These are phyloP conservation scores for Ganaspis sp. DNA, from an alignment of 1,140 invertebrate species.

Conservation along the genomic window DNA sequence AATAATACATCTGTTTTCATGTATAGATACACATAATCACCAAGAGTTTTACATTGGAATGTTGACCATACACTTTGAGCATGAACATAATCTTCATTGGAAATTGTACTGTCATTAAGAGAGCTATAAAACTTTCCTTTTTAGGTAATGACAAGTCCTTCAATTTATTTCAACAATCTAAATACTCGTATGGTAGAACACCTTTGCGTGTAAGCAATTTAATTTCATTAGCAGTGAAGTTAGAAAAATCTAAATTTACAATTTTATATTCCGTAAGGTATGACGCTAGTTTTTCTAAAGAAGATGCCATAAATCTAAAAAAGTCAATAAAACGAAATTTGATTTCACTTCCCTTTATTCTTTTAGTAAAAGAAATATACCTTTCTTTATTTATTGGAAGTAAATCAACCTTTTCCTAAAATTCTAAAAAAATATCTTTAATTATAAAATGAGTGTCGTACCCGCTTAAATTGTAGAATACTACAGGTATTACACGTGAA, in stretches of 20 bases:
- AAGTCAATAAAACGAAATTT: conserved; percentile 56
- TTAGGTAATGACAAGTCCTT: conserved; percentile 58
- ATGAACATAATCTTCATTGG: conserved; percentile 67
- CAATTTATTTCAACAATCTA: conserved; percentile 56
- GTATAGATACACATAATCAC: conserved; percentile 64
- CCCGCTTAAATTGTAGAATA: conserved; percentile 44
- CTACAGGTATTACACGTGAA: conserved; percentile 40
- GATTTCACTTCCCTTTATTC: conserved; percentile 38
- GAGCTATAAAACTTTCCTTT: conserved; percentile 66
- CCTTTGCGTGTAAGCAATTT: conserved; percentile 32
- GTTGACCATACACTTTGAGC: conserved; percentile 69
- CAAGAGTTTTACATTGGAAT: conserved; percentile 64
- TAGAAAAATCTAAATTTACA: neutral
- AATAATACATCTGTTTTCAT: conserved; percentile 70
- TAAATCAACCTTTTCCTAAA: conserved; percentile 39
- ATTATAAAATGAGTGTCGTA: conserved; percentile 54
- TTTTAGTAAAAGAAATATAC: conserved; percentile 54
- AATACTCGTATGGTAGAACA: conserved; percentile 64
- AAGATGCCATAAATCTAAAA: conserved; percentile 49
- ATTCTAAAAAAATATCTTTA: conserved; percentile 37
- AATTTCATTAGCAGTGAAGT: neutral
- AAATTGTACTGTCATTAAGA: conserved; percentile 59
- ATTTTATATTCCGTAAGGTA: conserved; percentile 36
- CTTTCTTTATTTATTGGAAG: conserved; percentile 54
- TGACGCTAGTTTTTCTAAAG: conserved; percentile 49